Conservation (phyloP, 1,140 invertebrate species). For the Trichoplusia ni region DNA sequence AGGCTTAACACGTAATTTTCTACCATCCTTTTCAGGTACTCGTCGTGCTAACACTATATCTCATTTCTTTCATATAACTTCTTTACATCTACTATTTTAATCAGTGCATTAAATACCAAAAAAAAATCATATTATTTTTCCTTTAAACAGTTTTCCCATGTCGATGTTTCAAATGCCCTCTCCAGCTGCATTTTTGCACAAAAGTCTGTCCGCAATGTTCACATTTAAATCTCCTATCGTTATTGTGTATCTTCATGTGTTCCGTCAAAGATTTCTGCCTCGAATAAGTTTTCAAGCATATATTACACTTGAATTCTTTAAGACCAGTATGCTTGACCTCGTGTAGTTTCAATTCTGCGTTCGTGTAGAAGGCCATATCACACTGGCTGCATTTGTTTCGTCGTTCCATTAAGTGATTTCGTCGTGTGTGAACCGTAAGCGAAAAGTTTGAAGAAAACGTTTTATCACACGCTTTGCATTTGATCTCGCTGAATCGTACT, state of each 20-base stretch:
- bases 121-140: too few species aligned
- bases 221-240: constrained; percentile 64
- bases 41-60: too few species aligned
- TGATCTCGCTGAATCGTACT: neutral
- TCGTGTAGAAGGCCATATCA: constrained; percentile 43
- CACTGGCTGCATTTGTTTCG: constrained; percentile 37
- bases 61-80: too few species aligned
- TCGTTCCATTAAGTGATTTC: constrained; percentile 31
- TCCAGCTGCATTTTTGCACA: constrained; percentile 44
- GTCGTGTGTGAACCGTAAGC: constrained; percentile 7
- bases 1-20: too few species aligned
- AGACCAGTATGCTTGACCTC: constrained; percentile 82
- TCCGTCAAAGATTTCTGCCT: constrained; percentile 72
- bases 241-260: constrained; percentile 77
- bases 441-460: neutral
- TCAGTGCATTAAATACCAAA: too few species aligned
- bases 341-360: constrained; percentile 61
- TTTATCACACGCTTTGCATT: constrained; percentile 31
- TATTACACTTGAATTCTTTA: constrained; percentile 76
- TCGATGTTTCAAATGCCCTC: constrained; percentile 37
- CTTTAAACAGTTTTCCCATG: constrained; percentile 27
- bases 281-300: constrained; percentile 83
- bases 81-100: too few species aligned
- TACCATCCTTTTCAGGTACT: too few species aligned
- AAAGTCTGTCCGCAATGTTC: constrained; percentile 41